Evolutionary conservation across 2,888 invertebrate species (phyloP), one percentile per base, ranked within the genome.

Genomic region (Drosophila mettleri): DNA sequence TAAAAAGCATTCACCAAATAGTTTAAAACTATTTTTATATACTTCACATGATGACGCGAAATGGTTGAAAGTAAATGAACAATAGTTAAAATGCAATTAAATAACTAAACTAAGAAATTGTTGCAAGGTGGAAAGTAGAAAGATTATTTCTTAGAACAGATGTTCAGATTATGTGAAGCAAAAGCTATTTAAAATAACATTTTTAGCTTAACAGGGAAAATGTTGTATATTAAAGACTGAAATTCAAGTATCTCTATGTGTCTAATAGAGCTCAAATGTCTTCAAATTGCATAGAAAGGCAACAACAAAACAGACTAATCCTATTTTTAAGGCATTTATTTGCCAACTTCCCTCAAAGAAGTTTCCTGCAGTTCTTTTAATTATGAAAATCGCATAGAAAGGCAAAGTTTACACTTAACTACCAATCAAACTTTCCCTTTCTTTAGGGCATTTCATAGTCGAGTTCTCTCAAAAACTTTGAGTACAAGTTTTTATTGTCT

Each of bases 111-210:
- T 22, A 22, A 31, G 8, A 31, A 14, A 14, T 14, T 8, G 22
- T 24, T 31, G 16, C 16, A 3, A 14, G 16, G 22, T 12, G 31
- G 16, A 31, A 39, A 53, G 31, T 29, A 20, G n/a, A 27, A 38
- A 34, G 49, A 38, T 48, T 29, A 33, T 39, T 34, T 16, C 16
- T 29, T 7, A 16, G 31, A 69, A 64, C 72, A 69, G 72, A 31
- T 71, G 57, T 39, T 64, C 22, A 29, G 16, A 39, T 63, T 69
- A 41, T 63, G 31, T 36, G 20, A 34, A 24, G 20, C n/a, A 51
- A 27, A 12, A 14, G 36, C 49, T 34, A 45, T 51, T 31, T 24
- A 34, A 39, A 27, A 45, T 24, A 12, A 31, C 2, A 16, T 7
- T 3, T 10, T 27, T 45, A 45, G 43, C 20, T 16, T 10, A 24